Percentiles rank a stretch among this genome's conserved stretches.
Conservation (phyloP, 30 jellyfish, hydroid and myxozoan species). For the Mastigias papua region DNA sequence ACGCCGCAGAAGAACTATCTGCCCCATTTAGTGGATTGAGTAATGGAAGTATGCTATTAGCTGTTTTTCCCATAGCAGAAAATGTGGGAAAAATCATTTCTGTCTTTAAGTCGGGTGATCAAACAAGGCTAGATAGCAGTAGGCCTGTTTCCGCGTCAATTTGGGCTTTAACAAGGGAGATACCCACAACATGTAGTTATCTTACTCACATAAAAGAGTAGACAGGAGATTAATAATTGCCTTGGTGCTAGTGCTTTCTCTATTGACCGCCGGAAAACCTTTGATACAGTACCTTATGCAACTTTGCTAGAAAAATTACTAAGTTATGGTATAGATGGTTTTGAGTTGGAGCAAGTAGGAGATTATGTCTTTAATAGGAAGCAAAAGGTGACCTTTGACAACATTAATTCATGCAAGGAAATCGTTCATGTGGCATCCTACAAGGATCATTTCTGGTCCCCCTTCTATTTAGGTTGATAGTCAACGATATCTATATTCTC, state of each 20-base stretch:
- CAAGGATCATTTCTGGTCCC: conserved; percentile 43
- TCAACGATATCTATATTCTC: conserved; percentile 26
- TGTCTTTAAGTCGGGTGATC: conserved; percentile 20
- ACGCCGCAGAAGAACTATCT: conserved; percentile 60
- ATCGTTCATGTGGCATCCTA: conserved; percentile 40
- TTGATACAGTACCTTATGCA: conserved; percentile 59
- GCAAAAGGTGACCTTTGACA: conserved; percentile 25
- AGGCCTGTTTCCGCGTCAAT: conserved; percentile 53
- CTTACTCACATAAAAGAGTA: conserved; percentile 29
- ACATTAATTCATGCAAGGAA: conserved; percentile 25
- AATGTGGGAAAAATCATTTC: conserved; percentile 45
- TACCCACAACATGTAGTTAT: conserved; percentile 72
- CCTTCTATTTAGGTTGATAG: conserved; percentile 50
- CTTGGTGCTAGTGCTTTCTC: conserved; percentile 64
- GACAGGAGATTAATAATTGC: conserved; percentile 76
- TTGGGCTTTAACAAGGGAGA: conserved; percentile 64
- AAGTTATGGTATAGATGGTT: conserved; percentile 48
- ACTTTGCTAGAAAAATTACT: conserved; percentile 44
- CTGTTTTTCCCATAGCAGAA: conserved; percentile 46
- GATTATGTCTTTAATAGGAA: conserved; percentile 60
- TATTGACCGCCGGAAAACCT: conserved; percentile 65
- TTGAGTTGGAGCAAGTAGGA: conserved; percentile 29
- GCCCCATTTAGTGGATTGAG: conserved; percentile 33
- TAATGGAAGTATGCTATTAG: conserved; percentile 23
- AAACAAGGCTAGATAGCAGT: not conserved